Evolutionary conservation across 2,113 vertebrate species (phyloP), one percentile per base, ranked within the genome.

Genomic region (Panurus biarmicus): DNA sequence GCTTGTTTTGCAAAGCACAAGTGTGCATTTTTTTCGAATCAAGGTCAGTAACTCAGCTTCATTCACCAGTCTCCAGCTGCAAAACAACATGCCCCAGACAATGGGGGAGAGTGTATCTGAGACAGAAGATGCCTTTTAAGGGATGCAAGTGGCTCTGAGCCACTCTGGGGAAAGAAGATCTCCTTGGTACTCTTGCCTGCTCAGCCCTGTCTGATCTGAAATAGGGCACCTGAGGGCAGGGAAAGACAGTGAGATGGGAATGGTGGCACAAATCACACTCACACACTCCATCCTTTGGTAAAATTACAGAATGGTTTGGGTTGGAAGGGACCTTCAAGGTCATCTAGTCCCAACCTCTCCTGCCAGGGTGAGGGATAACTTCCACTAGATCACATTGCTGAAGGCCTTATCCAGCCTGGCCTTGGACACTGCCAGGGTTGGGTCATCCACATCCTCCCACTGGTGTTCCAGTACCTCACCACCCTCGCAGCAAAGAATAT

Each of bases 21-120:
- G n/a, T 14, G 1, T 38, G 73, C 81, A 31, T 76, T 91, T 88
- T 95, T 93, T 78, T 57, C 4, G 0, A 79, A 87, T 85, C 81
- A 95, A 93, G 93, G 96, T 93, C 89, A 94, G 85, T 70, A 91
- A 77, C 94, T 96, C 93, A 15, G 89, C 89, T 87, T 89, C 93
- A 95, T 97, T 96, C 95, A 91, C 60, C 51, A 76, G 71, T 69
- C 91, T 92, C 89, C 93, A 95, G 85, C 91, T 95, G 93, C 93
- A 95, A 91, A 96, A 76, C 80, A 92, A 80, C 72, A 35, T 69
- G 71, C 47, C 81, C 82, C 81, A 83, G 75, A 95, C 91, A 87
- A 87, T 40, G 84, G 77, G 45, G 71, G 47, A 82, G 69, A 79
- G 85, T 35, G 71, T 54, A 44, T 77, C 54, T 58, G 85, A 93